Conservation (phyloP, 1,140 invertebrate genomes). For the Amyelois transitella region DNA sequence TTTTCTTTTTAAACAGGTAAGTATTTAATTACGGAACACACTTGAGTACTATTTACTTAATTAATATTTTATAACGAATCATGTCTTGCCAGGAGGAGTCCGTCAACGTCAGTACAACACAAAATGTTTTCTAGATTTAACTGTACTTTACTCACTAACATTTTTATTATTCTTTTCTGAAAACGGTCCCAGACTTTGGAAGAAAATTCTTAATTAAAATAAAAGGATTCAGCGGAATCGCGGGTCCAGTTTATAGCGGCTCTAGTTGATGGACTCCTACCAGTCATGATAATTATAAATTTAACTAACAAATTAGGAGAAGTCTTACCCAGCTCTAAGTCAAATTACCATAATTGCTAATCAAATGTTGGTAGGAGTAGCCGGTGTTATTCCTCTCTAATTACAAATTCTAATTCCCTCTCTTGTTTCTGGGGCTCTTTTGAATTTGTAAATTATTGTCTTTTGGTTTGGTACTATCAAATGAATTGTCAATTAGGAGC, state of each 20-base stretch:
- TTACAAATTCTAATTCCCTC: conserved; percentile 72
- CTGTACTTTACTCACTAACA: no score
- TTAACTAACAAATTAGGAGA: conserved; percentile 71
- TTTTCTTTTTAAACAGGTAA: no score
- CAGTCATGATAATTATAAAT: conserved; percentile 51
- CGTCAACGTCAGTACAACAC: no score
- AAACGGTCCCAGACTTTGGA: no score
- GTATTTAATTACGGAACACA: no score
- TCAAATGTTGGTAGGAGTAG: conserved; percentile 67
- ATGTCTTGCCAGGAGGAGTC: no score
- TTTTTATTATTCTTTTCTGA: no score
- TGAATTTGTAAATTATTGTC: conserved; percentile 70
- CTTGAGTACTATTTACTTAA: no score
- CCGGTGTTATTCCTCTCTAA: conserved; percentile 56
- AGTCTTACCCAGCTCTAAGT: conserved; percentile 71
- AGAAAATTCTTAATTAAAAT: conserved; percentile 11
- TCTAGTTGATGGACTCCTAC: conserved; percentile 26
- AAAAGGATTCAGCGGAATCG: no score
- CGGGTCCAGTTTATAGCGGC: no score
- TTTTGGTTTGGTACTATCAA: conserved; percentile 48
- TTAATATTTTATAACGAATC: no score
- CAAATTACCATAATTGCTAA: conserved; percentile 74
- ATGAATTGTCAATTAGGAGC: conserved; percentile 34
- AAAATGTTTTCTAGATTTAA: no score
- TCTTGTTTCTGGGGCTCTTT: conserved; percentile 68